A percentile compares a stretch with the other conserved stretches of the same genome.
phyloP scores from a whole-genome alignment of 2,888 invertebrate genomes.

The Corythucha ciliata region DNA sequence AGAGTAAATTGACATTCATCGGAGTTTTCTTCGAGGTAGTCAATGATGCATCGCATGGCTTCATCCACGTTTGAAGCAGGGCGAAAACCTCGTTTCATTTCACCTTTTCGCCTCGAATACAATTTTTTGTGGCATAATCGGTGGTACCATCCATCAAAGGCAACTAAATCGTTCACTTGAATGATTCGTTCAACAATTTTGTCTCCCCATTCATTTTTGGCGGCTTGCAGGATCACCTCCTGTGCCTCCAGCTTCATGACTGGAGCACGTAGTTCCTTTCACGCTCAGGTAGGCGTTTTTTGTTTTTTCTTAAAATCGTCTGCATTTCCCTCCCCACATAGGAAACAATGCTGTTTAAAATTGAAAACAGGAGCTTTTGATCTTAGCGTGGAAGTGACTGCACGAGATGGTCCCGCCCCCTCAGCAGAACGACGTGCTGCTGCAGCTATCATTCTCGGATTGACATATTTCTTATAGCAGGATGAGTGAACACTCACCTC shows the following conservation, averaged over 20 bases:
- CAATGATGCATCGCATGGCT: conserved; percentile 10
- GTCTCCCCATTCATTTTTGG: conserved; percentile 12
- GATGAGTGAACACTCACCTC: not conserved
- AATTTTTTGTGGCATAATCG: conserved; percentile 1
- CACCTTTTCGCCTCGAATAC: not conserved
- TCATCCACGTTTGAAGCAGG: conserved; percentile 7
- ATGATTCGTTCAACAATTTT: conserved; percentile 4
- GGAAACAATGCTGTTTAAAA: conserved; percentile 17
- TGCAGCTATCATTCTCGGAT: not conserved
- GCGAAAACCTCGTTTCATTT: conserved; percentile 7
- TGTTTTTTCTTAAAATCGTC: not conserved
- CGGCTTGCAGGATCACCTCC: conserved; percentile 7
- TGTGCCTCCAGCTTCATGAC: conserved; percentile 5
- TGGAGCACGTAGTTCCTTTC: not conserved
- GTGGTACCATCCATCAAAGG: conserved; percentile 8
- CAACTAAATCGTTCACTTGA: conserved; percentile 16
- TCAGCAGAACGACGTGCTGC: not conserved
- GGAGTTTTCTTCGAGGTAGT: conserved; percentile 13
- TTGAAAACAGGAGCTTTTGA: conserved; percentile 1
- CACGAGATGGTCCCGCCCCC: not conserved
- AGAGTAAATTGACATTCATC: conserved; percentile 29
- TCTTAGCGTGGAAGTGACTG: not conserved
- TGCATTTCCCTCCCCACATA: conserved; percentile 3
- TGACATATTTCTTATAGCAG: not conserved
- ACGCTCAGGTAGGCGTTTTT: conserved; percentile 3